Conservation (phyloP, 2,888 invertebrate genomes). For the Pseudanteris insignis region DNA sequence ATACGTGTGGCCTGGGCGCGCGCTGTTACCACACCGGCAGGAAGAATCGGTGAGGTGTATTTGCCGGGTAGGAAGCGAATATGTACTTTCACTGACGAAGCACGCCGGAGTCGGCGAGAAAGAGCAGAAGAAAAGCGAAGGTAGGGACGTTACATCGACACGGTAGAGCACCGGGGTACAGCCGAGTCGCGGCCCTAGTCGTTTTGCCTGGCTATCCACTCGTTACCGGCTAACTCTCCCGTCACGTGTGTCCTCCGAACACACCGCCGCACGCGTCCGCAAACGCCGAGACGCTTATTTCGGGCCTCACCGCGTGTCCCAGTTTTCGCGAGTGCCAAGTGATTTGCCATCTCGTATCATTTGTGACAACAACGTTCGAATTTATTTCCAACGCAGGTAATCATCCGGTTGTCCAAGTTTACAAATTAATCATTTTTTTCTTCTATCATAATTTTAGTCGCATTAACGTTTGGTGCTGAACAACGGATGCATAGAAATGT, state of each 20-base stretch:
- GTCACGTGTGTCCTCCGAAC: slow-evolving; percentile 18
- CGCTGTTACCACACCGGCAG: slow-evolving; percentile 53
- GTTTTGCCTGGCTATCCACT: slow-evolving; percentile 37
- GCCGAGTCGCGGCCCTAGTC: slow-evolving; percentile 49
- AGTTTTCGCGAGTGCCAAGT: no score
- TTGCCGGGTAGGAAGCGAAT: slow-evolving; percentile 61
- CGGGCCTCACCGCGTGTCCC: background rate
- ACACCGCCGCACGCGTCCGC: slow-evolving; percentile 5
- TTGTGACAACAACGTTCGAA: no score
- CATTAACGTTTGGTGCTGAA: no score
- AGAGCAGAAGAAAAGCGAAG: slow-evolving; percentile 52
- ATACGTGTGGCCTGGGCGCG: no score
- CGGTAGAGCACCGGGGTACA: slow-evolving; percentile 51
- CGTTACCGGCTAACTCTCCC: slow-evolving; percentile 37
- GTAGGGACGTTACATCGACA: slow-evolving; percentile 52
- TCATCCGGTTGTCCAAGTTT: no score
- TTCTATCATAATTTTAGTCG: no score
- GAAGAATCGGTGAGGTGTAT: slow-evolving; percentile 51
- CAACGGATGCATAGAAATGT: no score
- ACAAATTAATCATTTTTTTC: no score
- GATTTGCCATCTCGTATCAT: no score
- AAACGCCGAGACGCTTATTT: background rate
- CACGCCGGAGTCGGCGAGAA: slow-evolving; percentile 54
- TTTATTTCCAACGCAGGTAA: no score
- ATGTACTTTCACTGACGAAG: slow-evolving; percentile 63